Evolutionary conservation across 1,140 invertebrate species (phyloP), one percentile per base, ranked within the genome.

Genomic region (Neoseiulus cucumeris): DNA sequence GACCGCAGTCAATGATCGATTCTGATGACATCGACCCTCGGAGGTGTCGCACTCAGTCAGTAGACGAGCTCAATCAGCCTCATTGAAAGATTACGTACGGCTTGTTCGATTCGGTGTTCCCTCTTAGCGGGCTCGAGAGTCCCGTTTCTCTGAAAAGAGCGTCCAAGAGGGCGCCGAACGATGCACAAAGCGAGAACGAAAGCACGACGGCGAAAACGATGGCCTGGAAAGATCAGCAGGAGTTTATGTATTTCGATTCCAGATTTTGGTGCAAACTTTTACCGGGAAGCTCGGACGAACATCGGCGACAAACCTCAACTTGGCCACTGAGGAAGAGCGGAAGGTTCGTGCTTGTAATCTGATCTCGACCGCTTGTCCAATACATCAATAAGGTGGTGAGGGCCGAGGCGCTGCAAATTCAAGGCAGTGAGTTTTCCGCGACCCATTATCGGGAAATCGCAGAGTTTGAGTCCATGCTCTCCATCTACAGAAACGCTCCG

Each of bases 291-390:
- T 44, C 12, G 42, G n/a, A n/a, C 42, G n/a, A 39, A 39, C 33
- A 39, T 39, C 4, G 4, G 33, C 4, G 9, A 39, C 25, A 20
- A 14, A 59, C 51, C 22, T 59, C 51, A 6, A 59, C 9, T 14
- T 59, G 51, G 14, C 51, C 51, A 25, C 22, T 25, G 33, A 59
- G 51, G 51, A 59, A 59, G 51, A 59, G 51, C 22, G 51, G 51
- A 17, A 59, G 22, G 9, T 39, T 39, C 33, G 33, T 6, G 33
- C 33, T 39, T 9, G 33, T 39, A 4, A 39, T 39, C 33, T 6
- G 4, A 39, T 39, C 33, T 4, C 33, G 33, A 39, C 33, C 33
- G 33, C 33, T 39, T 6, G 33, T 39, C 33, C 33, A 39, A 39
- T 39, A 39, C 33, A 39, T 39, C 33, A 39, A 39, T 9, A 39